phyloP scores from a whole-genome alignment of 2,797 vertebrate genomes.

The Columba guinea region DNA sequence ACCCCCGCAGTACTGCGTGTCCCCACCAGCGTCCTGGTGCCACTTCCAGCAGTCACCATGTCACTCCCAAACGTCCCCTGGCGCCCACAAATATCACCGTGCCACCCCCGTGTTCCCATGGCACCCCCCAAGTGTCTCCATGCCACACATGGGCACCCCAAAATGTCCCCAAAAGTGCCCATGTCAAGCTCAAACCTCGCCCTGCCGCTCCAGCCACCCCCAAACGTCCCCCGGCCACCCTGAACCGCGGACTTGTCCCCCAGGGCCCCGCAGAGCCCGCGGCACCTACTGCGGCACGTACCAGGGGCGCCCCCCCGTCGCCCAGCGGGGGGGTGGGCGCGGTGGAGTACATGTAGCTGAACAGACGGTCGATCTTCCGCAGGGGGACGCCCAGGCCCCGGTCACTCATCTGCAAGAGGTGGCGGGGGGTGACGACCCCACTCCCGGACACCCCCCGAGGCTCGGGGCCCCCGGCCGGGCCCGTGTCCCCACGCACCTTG shows the following conservation, averaged over 20 bases:
- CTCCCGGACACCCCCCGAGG: accelerated
- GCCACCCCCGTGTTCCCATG: not conserved
- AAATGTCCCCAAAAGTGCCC: not conserved
- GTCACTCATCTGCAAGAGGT: constrained; percentile 85
- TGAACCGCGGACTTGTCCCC: accelerated
- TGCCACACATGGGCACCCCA: no score
- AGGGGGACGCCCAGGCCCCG: constrained; percentile 89
- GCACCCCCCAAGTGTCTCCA: no score
- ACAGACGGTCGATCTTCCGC: constrained; percentile 90
- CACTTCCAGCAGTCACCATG: accelerated
- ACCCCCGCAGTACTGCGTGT: not conserved
- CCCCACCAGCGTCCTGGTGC: accelerated
- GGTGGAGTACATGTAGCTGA: constrained; percentile 96
- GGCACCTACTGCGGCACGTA: constrained; percentile 43
- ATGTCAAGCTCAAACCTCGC: not conserved
- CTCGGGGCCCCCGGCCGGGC: accelerated
- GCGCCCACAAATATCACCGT: not conserved
- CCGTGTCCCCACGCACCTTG: constrained; percentile 76
- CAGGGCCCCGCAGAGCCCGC: accelerated
- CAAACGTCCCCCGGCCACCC: no score
- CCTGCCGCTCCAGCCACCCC: not conserved
- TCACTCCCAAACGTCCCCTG: no score
- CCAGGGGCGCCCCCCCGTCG: constrained; percentile 83
- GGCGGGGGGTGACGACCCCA: not conserved
- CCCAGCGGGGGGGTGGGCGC: constrained; percentile 88